These are phyloP conservation scores for Ramphastos sulfuratus DNA, from an alignment of 2,113 vertebrate species.

Conservation along the genomic window DNA sequence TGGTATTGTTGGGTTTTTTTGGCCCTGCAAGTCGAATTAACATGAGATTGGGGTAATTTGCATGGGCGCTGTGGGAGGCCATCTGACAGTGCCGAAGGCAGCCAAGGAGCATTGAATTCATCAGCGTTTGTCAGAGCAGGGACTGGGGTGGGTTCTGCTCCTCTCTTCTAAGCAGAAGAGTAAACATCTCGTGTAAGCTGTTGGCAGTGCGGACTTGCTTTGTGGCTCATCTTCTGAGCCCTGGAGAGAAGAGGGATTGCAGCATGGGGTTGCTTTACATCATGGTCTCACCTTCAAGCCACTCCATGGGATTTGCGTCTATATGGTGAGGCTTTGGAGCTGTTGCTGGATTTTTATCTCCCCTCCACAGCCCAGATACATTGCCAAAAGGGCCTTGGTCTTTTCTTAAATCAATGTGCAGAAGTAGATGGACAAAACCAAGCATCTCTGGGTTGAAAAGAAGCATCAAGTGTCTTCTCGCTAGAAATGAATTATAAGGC, in stretches of 20 bases:
- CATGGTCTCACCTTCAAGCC: not conserved
- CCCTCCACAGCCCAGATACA: fast-evolving
- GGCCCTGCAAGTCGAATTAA: not conserved
- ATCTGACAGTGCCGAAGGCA: not conserved
- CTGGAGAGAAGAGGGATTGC: not conserved
- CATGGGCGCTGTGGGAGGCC: not conserved
- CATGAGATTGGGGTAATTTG: not conserved
- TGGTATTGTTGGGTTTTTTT: not conserved
- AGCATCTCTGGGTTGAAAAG: not conserved
- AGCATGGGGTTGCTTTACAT: not conserved
- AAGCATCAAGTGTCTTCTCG: not conserved
- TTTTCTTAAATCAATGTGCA: fast-evolving
- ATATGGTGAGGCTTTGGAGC: not conserved
- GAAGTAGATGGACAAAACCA: not conserved
- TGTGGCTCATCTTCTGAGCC: not conserved
- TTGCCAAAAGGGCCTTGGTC: fast-evolving
- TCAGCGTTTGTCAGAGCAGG: not conserved
- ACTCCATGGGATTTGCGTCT: not conserved
- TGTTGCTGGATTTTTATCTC: not conserved
- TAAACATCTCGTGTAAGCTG: not conserved
- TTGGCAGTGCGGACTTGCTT: not conserved
- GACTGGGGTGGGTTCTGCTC: not conserved
- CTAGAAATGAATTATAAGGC: too few relatives aligned
- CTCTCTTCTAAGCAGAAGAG: not conserved
- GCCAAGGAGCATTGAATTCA: not conserved